Base-by-base conservation (phyloP, 2,797 vertebrate genomes). In the Tapirus indicus region DNA sequence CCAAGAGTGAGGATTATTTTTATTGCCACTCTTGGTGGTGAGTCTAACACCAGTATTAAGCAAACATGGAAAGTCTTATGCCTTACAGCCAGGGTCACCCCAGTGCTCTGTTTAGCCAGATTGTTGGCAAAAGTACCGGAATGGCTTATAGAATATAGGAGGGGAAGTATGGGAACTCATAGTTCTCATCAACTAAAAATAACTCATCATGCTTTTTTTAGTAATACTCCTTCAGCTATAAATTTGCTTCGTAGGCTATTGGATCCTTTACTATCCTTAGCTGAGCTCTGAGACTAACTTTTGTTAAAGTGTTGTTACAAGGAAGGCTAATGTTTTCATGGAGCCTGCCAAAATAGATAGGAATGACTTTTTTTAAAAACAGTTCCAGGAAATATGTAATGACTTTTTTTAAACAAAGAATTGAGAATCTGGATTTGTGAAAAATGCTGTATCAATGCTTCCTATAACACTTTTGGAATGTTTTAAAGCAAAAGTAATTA, bases 311-410 rank as follows among this genome's bases (percentile, higher is more conserved):
- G 38, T 47, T 62, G 1, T 66, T 90, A 56, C 58, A 95, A 89
- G 68, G 69, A 93, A 82, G 75, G 35, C 78, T 79, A 32, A 58
- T 92, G 75, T 96, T 96, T 93, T 96, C 66, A 35, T 27, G 89
- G 78, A 84, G 78, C 69, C 92, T 89, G 71, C 90, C 86, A 94
- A 96, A 95, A 95, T 20, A 91, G 80, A 96, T 93, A 97, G 56
- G 38, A 91, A 87, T 84, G 83, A 56, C 35, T 52, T 64, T 1
- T 80, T 60, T 18, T 38, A 68, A 38, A 9, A 56, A 38, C 49
- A 38, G 54, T 97, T 97, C 88, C 91, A 92, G 89, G 91, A 95
- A 97, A 90, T 86, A 86, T 79, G 77, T 56, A 88, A 92, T 91
- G 56, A 94, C 54, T 78, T 94, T 94, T 94, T 74, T 93, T 5